Evolutionary conservation across 2,797 vertebrate genomes (phyloP).

Genomic region (Tarsius wallacei): DNA sequence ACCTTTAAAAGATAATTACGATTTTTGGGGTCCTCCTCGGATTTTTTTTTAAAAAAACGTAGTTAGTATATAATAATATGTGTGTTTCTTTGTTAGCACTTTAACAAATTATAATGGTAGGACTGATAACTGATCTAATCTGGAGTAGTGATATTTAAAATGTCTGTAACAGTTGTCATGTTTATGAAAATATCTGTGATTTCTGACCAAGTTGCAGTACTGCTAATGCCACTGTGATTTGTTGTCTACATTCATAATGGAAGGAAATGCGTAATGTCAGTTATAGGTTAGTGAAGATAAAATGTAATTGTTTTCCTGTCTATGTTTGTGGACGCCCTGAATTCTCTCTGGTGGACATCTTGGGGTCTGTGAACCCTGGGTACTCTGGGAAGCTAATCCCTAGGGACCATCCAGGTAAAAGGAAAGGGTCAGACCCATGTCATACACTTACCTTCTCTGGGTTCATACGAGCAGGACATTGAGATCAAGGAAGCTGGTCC

Average conservation of each 20-base stretch:
- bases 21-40: too few species aligned
- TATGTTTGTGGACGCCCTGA: background rate
- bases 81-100: constrained; percentile 23
- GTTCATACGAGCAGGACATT: background rate
- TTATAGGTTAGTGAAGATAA: constrained; percentile 48
- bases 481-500: background rate
- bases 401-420: background rate
- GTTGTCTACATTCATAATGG: background rate
- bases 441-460: background rate
- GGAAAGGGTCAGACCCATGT: background rate
- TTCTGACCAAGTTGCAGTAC: background rate
- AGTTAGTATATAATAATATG: background rate
- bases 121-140: background rate
- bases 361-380: background rate
- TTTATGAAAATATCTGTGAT: constrained; percentile 32
- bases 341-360: background rate
- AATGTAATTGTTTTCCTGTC: constrained; percentile 4
- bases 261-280: constrained; percentile 35
- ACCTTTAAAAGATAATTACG: too few species aligned
- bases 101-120: background rate
- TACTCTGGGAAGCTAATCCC: background rate
- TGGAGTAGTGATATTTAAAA: constrained; percentile 23
- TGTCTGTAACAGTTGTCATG: background rate
- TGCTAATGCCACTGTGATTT: background rate
- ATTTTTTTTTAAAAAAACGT: too few species aligned